A percentile compares a stretch with the other conserved stretches of the same genome.
phyloP scores from a whole-genome alignment of 2,113 vertebrate species.

The Panurus biarmicus region DNA sequence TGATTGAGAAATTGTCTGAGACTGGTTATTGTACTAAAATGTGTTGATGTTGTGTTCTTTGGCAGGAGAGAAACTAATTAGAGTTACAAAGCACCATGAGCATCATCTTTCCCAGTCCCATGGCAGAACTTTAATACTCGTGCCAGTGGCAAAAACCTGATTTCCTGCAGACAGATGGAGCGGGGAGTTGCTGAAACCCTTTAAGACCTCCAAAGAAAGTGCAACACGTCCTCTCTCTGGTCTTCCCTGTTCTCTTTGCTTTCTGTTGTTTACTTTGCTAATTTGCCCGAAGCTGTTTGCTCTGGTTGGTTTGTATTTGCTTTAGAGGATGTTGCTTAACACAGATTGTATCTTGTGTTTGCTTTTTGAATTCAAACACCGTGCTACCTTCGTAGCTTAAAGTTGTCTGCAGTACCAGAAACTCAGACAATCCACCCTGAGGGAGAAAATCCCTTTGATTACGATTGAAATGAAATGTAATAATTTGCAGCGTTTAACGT shows the following conservation, averaged over 20 bases:
- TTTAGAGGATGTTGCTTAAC: neutral
- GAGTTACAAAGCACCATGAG: neutral
- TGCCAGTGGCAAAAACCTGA: neutral
- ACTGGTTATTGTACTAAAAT: neutral
- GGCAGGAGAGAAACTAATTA: conserved; percentile 1
- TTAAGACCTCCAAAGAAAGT: neutral
- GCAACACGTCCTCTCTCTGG: neutral
- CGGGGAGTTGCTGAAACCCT: neutral
- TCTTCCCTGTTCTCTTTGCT: neutral
- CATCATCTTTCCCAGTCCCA: neutral
- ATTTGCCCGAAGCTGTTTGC: conserved; percentile 39
- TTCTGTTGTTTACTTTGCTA: conserved; percentile 20
- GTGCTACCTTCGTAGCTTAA: neutral
- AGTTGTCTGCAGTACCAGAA: neutral
- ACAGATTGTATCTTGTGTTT: neutral
- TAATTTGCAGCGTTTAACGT: neutral
- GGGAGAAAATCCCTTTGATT: neutral
- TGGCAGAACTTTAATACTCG: neutral
- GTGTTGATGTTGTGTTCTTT: neutral
- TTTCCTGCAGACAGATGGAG: conserved; percentile 12
- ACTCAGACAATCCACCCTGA: neutral
- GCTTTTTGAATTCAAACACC: neutral
- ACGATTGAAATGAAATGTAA: neutral
- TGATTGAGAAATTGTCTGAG: neutral
- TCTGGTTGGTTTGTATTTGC: conserved; percentile 2